Percentiles rank a stretch among this genome's conserved stretches.
Evolutionary conservation across 2,888 invertebrate species (phyloP).

Genomic region (Zonitis immaculata): DNA sequence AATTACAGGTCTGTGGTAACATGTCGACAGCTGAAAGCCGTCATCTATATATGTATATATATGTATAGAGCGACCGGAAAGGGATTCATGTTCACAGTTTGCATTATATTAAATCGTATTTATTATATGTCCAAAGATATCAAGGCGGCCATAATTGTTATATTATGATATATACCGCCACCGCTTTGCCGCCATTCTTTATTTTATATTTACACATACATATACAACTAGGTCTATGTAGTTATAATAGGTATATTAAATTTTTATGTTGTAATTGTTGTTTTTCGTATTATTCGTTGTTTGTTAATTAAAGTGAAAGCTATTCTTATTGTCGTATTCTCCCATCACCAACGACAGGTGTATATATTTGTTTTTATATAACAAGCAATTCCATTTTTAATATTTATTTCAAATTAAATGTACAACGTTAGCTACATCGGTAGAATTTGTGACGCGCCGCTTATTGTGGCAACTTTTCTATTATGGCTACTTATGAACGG

Average conservation of each 20-base stretch:
- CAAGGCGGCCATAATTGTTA: slow-evolving; percentile 35
- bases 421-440: too few relatives aligned
- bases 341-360: background rate
- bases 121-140: slow-evolving; percentile 35
- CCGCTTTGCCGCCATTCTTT: slow-evolving; percentile 5
- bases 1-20: slow-evolving; percentile 30
- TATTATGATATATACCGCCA: slow-evolving; percentile 4
- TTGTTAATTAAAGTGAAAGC: slow-evolving; percentile 21
- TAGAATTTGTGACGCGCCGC: too few relatives aligned
- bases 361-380: background rate
- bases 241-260: too few relatives aligned
- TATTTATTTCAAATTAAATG: too few relatives aligned
- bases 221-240: too few relatives aligned
- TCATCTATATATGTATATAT: too few relatives aligned
- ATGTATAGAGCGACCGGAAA: slow-evolving; percentile 41
- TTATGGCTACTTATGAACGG: too few relatives aligned
- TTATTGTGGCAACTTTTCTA: too few relatives aligned
- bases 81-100: slow-evolving; percentile 40
- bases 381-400: background rate
- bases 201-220: too few relatives aligned
- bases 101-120: slow-evolving; percentile 37
- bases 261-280: background rate
- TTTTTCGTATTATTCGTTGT: slow-evolving; percentile 1
- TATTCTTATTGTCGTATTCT: background rate
- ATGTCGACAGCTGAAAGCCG: slow-evolving; percentile 37